Conservation (phyloP, 2,797 vertebrate species). For the Gymnothorax javanicus region DNA sequence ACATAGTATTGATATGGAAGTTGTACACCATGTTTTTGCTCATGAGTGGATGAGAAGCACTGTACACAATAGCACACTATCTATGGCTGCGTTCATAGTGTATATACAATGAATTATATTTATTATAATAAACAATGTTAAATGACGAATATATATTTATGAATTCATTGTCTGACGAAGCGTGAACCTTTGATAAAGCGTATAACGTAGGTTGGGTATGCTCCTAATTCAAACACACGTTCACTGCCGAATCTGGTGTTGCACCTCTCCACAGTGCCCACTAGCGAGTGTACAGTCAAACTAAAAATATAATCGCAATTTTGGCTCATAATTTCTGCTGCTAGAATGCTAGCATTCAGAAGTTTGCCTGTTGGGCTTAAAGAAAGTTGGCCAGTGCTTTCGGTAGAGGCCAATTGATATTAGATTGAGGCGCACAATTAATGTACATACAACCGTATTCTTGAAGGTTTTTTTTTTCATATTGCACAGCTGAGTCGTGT, state of each 20-base stretch:
- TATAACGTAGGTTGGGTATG: background rate
- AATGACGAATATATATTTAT: slow-evolving; percentile 23
- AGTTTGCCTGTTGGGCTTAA: background rate
- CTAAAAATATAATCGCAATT: background rate
- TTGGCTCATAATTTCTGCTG: background rate
- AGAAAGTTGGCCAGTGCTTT: background rate
- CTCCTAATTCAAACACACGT: background rate
- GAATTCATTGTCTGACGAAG: background rate
- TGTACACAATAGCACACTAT: slow-evolving; percentile 19
- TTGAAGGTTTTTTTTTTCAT: background rate
- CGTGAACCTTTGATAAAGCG: background rate
- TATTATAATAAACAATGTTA: slow-evolving; percentile 36
- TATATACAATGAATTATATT: slow-evolving; percentile 35
- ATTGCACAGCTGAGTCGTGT: background rate
- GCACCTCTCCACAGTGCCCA: too few species aligned
- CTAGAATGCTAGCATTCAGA: background rate
- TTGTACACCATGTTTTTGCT: slow-evolving; percentile 15
- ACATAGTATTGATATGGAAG: slow-evolving; percentile 24
- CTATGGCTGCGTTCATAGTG: slow-evolving; percentile 27
- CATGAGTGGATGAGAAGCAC: slow-evolving; percentile 9
- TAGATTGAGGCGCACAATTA: background rate
- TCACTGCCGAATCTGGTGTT: too few species aligned
- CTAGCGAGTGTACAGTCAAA: too few species aligned
- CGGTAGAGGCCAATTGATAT: background rate
- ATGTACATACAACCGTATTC: background rate